These are phyloP conservation scores for Rhodeus uyekii DNA, from an alignment of 2,797 vertebrate genomes.

Conservation along the genomic window DNA sequence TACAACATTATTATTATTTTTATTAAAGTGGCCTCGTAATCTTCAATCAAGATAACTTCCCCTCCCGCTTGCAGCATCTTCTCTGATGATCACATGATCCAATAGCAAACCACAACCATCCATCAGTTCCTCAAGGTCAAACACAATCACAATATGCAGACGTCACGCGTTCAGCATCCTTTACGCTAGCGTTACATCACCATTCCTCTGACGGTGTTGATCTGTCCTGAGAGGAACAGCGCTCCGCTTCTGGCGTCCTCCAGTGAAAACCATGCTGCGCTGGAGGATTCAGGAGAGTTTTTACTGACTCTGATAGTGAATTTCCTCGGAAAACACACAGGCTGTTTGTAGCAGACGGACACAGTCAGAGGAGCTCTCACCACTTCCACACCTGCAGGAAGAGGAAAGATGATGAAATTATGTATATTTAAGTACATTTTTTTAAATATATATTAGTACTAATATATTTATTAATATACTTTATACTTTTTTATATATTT, in stretches of 20 bases:
- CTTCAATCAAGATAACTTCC: no score
- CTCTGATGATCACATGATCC: not conserved
- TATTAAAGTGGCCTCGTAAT: no score
- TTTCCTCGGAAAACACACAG: conserved; percentile 53
- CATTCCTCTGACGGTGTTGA: conserved; percentile 50
- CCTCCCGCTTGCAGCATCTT: no score
- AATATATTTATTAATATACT: no score
- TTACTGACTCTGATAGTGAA: conserved; percentile 58
- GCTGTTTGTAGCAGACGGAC: conserved; percentile 60
- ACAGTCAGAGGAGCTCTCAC: conserved; percentile 66
- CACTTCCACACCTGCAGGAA: conserved; percentile 63
- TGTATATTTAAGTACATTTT: no score
- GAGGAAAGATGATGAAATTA: conserved; percentile 24
- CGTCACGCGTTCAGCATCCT: not conserved
- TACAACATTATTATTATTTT: no score
- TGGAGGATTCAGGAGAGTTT: conserved; percentile 2
- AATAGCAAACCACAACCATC: not conserved
- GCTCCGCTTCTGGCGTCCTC: conserved; percentile 43
- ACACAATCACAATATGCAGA: not conserved
- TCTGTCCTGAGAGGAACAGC: conserved; percentile 60
- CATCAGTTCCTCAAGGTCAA: not conserved
- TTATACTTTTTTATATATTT: no score
- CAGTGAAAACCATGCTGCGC: conserved; percentile 60
- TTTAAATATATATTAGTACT: no score
- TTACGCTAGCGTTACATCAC: not conserved